Conservation (phyloP, 2,797 vertebrate species). For the Halcyon badia region DNA sequence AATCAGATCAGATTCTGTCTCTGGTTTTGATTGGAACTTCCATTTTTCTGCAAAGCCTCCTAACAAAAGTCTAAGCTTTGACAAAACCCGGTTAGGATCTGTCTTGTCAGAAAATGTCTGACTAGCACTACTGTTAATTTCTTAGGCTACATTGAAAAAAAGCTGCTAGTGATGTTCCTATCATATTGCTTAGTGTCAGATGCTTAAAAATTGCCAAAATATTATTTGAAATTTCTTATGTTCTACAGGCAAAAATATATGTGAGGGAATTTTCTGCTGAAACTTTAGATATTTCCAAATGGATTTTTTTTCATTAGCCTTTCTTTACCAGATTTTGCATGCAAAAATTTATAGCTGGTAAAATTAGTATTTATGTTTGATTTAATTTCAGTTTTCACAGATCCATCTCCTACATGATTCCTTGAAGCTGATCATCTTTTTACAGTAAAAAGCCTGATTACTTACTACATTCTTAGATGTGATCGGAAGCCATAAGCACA, state of each 20-base stretch:
- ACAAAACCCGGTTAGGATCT: background rate
- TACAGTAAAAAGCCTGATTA: background rate
- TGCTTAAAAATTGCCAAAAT: background rate
- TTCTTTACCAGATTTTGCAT: background rate
- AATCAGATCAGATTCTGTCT: background rate
- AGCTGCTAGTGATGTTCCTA: background rate
- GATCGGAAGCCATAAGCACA: slow-evolving; percentile 11
- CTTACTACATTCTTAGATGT: background rate
- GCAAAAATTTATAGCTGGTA: background rate
- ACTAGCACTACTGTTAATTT: background rate
- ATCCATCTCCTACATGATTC: background rate
- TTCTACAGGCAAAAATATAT: background rate
- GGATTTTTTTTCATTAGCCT: background rate
- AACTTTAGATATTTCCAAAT: background rate
- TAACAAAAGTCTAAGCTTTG: background rate
- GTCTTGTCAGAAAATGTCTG: background rate
- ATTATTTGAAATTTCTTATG: background rate
- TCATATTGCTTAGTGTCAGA: background rate
- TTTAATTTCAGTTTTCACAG: background rate
- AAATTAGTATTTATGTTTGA: background rate
- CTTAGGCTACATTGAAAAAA: background rate
- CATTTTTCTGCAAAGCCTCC: background rate
- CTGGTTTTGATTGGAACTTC: background rate
- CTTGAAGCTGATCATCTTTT: background rate
- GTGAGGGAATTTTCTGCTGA: background rate